Evolutionary conservation across 2,888 invertebrate genomes (phyloP), one percentile per base, ranked within the genome.

Genomic region (Trachelus iudaicus): DNA sequence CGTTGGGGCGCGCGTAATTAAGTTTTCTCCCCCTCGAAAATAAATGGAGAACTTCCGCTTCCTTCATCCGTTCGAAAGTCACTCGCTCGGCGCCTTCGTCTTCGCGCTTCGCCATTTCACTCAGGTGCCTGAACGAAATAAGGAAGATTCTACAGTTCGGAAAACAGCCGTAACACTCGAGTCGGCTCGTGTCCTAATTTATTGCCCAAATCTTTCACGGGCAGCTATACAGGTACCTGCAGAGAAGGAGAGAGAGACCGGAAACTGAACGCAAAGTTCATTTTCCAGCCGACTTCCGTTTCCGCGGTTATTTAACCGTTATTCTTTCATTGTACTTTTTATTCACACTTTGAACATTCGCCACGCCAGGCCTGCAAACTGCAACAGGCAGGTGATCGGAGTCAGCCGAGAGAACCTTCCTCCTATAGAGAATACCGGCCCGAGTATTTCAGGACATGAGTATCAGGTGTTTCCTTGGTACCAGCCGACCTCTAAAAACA

Each of bases 381-480:
- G 23, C 0, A 9, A 15, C 23, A 56, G 56, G 56, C 56, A 56
- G 56, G 56, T 56, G 56, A 56, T 23, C 56, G 1, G 23, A 56
- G 56, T 56, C 56, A 56, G 56, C 56, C 9, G 56, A 56, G 56
- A 56, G 56, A 56, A 23, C 56, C 56, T 23, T 56, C 56, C 56
- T 23, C 56, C 9, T 23, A 2, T 9, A 56, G 23, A 23, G 2
- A 9, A 23, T 9, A 9, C 9, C 23, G 9, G 23, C 23, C 23
- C 23, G 56, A 56, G 56, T 9, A 23, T 23, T 56, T 56, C 56
- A 1, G 56, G 56, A 56, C 23, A 2, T 9, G 40, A 56, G 81
- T 85, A 86, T 88, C 88, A 87, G 87, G 85, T 86, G 88, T 82
- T 83, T 83, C 84, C 82, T 83, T 84, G 82, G 82, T 31, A 78